phyloP scores from a whole-genome alignment of 1,140 invertebrate species.

The Atta texana region DNA sequence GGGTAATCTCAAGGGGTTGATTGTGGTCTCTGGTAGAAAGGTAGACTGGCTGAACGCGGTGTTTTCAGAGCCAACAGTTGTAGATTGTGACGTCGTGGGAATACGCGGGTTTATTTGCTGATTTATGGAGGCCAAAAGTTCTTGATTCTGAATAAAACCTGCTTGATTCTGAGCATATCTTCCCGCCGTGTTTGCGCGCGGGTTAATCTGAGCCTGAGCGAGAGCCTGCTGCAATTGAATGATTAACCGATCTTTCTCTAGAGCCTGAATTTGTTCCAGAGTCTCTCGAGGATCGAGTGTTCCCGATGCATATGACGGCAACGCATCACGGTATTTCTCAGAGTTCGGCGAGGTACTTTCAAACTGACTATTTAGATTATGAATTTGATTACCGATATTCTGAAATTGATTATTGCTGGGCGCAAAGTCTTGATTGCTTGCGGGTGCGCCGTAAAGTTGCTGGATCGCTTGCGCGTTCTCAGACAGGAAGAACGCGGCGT shows the following conservation, averaged over 20 bases:
- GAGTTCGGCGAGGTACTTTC: slow-evolving; percentile 58
- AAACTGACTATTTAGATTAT: slow-evolving; percentile 63
- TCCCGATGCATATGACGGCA: slow-evolving; percentile 81
- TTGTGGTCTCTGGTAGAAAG: slow-evolving; percentile 71
- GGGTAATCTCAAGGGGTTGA: slow-evolving; percentile 59
- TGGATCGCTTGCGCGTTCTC: slow-evolving; percentile 84
- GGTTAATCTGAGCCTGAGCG: slow-evolving; percentile 66
- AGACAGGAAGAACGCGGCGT: slow-evolving; percentile 81
- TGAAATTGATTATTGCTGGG: slow-evolving; percentile 75
- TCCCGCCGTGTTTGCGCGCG: slow-evolving; percentile 61
- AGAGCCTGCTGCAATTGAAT: slow-evolving; percentile 80
- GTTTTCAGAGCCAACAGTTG: slow-evolving; percentile 30
- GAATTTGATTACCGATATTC: slow-evolving; percentile 67
- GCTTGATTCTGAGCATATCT: slow-evolving; percentile 78
- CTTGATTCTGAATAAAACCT: slow-evolving; percentile 71
- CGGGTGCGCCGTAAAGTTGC: slow-evolving; percentile 80
- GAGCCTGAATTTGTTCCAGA: slow-evolving; percentile 79
- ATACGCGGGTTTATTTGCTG: slow-evolving; percentile 61
- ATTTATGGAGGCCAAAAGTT: slow-evolving; percentile 68
- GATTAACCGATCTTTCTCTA: slow-evolving; percentile 82
- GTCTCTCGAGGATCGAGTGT: slow-evolving; percentile 77
- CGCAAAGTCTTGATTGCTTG: slow-evolving; percentile 79
- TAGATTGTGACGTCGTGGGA: slow-evolving; percentile 43
- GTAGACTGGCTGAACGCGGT: slow-evolving; percentile 70
- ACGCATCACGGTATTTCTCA: slow-evolving; percentile 61